Conservation (phyloP, 2,113 vertebrate genomes). For the Cardinalis cardinalis region DNA sequence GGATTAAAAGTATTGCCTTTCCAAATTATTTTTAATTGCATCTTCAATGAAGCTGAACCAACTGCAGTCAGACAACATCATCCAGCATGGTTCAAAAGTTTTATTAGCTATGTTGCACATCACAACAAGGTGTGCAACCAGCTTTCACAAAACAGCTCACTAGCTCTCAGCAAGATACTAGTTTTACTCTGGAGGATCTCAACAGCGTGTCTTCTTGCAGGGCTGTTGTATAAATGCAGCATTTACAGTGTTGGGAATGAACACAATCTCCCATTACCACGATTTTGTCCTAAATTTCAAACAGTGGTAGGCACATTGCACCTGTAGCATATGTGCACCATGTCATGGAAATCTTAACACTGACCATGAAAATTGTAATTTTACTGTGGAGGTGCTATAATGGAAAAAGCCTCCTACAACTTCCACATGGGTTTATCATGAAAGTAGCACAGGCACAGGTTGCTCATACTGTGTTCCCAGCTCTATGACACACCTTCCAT, state of each 20-base stretch:
- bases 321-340: fast-evolving
- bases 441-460: background rate
- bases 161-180: background rate
- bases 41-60: conserved; percentile 61
- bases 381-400: background rate
- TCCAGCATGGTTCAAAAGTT: conserved; percentile 61
- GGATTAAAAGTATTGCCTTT: conserved; percentile 9
- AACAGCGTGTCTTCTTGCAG: background rate
- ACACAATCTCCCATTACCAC: background rate
- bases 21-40: conserved; percentile 51
- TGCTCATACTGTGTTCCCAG: background rate
- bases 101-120: conserved; percentile 44
- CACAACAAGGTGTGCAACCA: background rate
- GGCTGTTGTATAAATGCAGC: background rate
- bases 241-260: background rate
- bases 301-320: background rate
- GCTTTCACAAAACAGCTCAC: background rate
- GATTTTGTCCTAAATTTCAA: background rate
- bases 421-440: background rate
- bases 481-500: background rate
- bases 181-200: background rate
- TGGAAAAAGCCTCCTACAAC: background rate
- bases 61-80: conserved; percentile 19
- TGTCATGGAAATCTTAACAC: background rate
- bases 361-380: background rate